Evolutionary conservation across 2,888 invertebrate genomes (phyloP).

Genomic region (Tipula confusa): DNA sequence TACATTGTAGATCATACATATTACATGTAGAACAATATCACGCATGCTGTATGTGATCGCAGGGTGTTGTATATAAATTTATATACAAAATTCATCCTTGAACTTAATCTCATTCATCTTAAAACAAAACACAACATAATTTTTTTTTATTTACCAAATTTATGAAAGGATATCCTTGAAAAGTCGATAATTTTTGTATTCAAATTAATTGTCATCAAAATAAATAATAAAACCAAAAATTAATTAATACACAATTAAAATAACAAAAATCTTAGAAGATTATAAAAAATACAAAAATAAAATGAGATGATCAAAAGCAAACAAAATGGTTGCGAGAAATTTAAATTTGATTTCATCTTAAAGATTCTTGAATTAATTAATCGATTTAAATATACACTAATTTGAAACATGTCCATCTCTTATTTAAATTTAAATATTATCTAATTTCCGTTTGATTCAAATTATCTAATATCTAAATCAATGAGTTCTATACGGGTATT

Average conservation of each 20-base stretch:
- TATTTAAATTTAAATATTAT: too few species aligned
- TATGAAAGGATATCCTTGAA: constrained; percentile 25
- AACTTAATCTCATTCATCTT: constrained; percentile 3
- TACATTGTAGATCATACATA: neutral
- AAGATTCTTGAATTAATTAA: neutral
- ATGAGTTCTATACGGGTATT: too few species aligned
- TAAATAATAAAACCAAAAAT: neutral
- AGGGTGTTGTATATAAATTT: neutral
- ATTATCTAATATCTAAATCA: too few species aligned
- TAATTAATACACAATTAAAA: neutral
- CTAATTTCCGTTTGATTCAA: too few species aligned
- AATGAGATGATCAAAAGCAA: neutral
- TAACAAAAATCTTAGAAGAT: neutral
- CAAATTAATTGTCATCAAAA: neutral
- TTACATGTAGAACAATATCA: neutral
- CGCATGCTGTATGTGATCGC: neutral
- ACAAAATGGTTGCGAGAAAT: neutral
- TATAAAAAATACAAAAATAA: neutral
- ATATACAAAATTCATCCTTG: neutral
- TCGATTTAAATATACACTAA: neutral
- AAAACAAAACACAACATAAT: neutral
- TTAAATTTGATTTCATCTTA: neutral
- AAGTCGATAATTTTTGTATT: neutral
- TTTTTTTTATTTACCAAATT: neutral
- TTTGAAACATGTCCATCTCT: neutral